Percentiles rank a stretch among this genome's conserved stretches.
Evolutionary conservation across 2,797 vertebrate genomes (phyloP).

Genomic region (Meriones psammophilus): DNA sequence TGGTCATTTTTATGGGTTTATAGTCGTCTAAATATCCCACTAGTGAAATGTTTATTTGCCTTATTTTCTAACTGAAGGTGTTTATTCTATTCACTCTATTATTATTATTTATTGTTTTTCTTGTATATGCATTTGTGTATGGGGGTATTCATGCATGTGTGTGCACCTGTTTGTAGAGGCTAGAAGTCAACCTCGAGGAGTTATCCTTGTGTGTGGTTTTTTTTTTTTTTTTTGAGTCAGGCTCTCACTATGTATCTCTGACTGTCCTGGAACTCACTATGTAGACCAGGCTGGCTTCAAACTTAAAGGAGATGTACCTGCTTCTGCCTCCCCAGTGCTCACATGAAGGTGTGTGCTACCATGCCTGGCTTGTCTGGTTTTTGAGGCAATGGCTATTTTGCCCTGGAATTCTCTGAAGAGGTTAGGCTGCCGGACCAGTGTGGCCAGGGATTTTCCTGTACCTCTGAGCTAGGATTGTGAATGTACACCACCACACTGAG

Average conservation of each 20-base stretch:
- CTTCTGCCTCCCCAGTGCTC: background rate
- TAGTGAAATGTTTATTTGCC: background rate
- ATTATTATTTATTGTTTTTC: background rate
- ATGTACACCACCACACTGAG: background rate
- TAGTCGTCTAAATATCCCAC: background rate
- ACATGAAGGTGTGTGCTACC: background rate
- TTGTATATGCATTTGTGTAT: background rate
- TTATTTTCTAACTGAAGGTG: slow-evolving; percentile 4
- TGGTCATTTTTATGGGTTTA: slow-evolving; percentile 1
- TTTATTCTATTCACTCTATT: background rate
- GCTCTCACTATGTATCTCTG: background rate
- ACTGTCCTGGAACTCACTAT: background rate
- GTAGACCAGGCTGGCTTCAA: background rate
- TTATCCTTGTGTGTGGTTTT: no score
- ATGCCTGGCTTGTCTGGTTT: background rate
- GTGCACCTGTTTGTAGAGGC: background rate
- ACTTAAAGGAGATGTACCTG: background rate
- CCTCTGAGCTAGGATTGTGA: background rate
- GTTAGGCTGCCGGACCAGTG: background rate
- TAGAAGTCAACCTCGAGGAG: background rate
- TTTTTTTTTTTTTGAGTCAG: background rate
- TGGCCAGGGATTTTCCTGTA: background rate
- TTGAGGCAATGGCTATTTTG: background rate
- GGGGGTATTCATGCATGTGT: no score
- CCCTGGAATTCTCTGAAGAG: background rate